Conservation (phyloP, 2,113 vertebrate species). For the Egretta garzetta region DNA sequence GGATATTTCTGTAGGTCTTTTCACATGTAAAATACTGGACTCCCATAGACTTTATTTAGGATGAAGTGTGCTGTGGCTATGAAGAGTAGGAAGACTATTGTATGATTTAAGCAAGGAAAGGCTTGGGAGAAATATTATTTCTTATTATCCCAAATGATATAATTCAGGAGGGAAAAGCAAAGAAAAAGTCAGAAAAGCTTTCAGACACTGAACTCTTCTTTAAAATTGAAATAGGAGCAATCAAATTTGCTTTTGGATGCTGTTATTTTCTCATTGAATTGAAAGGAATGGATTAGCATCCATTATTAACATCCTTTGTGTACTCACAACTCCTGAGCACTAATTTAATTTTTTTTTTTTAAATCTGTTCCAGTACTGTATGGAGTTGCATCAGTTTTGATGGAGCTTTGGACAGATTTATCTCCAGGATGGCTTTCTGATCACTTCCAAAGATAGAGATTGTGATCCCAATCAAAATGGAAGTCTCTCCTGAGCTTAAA, state of each 20-base stretch:
- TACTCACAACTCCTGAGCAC: not conserved
- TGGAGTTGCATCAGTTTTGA: not conserved
- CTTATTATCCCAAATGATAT: not conserved
- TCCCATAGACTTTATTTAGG: not conserved
- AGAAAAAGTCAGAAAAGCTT: not conserved
- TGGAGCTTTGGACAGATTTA: not conserved
- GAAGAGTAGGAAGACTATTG: not conserved
- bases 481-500: not conserved
- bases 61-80: not conserved
- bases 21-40: not conserved
- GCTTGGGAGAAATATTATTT: not conserved
- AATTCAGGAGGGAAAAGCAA: not conserved
- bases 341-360: not conserved
- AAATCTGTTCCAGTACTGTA: not conserved
- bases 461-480: conserved; percentile 31
- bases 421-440: conserved; percentile 11
- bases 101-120: not conserved
- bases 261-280: not conserved
- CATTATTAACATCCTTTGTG: not conserved
- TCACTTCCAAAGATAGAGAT: not conserved
- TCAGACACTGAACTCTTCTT: not conserved
- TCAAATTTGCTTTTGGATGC: not conserved
- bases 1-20: not conserved
- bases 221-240: not conserved
- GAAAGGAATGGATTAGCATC: not conserved